phyloP scores from a whole-genome alignment of 1,140 invertebrate genomes.

The Ips nitidus region DNA sequence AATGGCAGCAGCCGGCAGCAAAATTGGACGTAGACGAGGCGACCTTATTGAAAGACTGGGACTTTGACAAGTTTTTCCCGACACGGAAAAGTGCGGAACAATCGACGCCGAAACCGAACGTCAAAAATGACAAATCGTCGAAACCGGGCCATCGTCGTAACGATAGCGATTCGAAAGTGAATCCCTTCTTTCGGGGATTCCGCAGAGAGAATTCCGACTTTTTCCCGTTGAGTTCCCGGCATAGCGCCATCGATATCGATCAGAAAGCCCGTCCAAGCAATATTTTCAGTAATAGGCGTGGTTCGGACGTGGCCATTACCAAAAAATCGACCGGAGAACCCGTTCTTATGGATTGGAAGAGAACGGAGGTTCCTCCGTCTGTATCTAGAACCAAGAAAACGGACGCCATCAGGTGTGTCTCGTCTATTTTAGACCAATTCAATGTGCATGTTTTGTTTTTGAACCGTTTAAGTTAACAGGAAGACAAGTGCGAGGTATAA shows the following conservation, averaged over 20 bases:
- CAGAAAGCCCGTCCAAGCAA: slow-evolving; percentile 60
- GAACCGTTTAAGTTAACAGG: not conserved
- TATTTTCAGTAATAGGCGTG: slow-evolving; percentile 65
- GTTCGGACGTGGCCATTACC: slow-evolving; percentile 56
- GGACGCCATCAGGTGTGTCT: slow-evolving; percentile 20
- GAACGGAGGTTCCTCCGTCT: slow-evolving; percentile 51
- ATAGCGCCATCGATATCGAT: slow-evolving; percentile 69
- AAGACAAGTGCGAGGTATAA: not conserved
- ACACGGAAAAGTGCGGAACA: slow-evolving; percentile 52
- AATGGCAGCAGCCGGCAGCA: slow-evolving; percentile 47
- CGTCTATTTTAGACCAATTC: slow-evolving; percentile 2
- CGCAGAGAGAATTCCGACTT: slow-evolving; percentile 79
- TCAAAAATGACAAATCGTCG: slow-evolving; percentile 48
- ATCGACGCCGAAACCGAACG: slow-evolving; percentile 47
- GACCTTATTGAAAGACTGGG: slow-evolving; percentile 77
- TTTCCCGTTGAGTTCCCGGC: slow-evolving; percentile 68
- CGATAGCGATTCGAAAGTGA: slow-evolving; percentile 69
- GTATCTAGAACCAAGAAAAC: slow-evolving; percentile 31
- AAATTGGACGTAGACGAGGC: slow-evolving; percentile 66
- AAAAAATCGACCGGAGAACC: slow-evolving; percentile 64
- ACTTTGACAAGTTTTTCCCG: slow-evolving; percentile 80
- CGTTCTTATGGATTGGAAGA: slow-evolving; percentile 68
- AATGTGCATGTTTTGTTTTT: slow-evolving; percentile 21
- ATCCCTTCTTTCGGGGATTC: slow-evolving; percentile 73
- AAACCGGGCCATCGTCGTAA: slow-evolving; percentile 60